Evolutionary conservation across 2,888 invertebrate species (phyloP).

Genomic region (Diploptera punctata): DNA sequence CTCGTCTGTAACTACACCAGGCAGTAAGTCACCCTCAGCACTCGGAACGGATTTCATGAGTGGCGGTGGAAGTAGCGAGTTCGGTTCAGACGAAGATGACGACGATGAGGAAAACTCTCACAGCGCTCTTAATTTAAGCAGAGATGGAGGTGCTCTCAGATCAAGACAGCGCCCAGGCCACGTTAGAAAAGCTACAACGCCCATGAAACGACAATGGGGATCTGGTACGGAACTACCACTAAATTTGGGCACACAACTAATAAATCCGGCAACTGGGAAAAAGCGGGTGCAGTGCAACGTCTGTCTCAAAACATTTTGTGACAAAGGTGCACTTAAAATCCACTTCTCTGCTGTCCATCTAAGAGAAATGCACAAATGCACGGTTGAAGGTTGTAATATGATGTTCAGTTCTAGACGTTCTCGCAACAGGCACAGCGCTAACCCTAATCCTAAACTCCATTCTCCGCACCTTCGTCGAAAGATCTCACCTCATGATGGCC

Average conservation of each 20-base stretch:
- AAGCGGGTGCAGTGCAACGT: constrained; percentile 98
- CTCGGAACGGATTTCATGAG: constrained; percentile 53
- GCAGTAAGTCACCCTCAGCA: constrained; percentile 58
- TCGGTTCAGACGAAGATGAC: constrained; percentile 65
- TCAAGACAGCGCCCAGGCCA: constrained; percentile 43
- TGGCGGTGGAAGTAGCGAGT: constrained; percentile 58
- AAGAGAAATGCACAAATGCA: constrained; percentile 99
- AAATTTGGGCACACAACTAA: constrained; percentile 87
- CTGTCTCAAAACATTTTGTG: constrained; percentile 98
- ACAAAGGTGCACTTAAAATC: constrained; percentile 98
- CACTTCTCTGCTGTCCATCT: constrained; percentile 99
- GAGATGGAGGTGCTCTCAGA: constrained; percentile 52
- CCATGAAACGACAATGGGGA: constrained; percentile 82
- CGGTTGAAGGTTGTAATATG: constrained; percentile 98
- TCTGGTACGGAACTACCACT: constrained; percentile 74
- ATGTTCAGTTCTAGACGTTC: constrained; percentile 98
- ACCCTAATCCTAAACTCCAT: constrained; percentile 97
- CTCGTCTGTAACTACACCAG: constrained; percentile 57
- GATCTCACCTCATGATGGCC: constrained; percentile 92
- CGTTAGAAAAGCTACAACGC: constrained; percentile 62
- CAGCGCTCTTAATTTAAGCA: constrained; percentile 69
- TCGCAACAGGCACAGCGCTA: constrained; percentile 95
- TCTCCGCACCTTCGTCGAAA: constrained; percentile 93
- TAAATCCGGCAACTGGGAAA: constrained; percentile 93
- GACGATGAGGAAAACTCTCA: constrained; percentile 67